A percentile compares a stretch with the other conserved stretches of the same genome.
phyloP scores from a whole-genome alignment of 2,113 vertebrate species.

The Hemiprocne comata region DNA sequence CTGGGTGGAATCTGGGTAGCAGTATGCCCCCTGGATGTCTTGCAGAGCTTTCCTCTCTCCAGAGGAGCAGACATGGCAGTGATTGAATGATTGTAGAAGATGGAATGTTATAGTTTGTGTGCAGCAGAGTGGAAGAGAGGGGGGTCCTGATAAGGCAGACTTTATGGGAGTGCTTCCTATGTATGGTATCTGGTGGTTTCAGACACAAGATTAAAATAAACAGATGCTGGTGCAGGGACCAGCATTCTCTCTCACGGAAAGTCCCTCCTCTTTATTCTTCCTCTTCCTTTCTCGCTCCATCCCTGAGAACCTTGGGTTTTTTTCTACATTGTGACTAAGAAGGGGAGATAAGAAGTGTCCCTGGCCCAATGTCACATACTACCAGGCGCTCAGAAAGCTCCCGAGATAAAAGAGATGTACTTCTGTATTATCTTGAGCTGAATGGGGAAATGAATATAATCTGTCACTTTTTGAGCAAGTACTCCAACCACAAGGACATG shows the following conservation, averaged over 20 bases:
- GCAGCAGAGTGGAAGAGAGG: not conserved
- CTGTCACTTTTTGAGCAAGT: slow-evolving; percentile 9
- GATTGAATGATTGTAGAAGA: not conserved
- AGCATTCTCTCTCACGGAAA: not conserved
- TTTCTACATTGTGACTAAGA: not conserved
- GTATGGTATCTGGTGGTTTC: not conserved
- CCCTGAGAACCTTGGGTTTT: not conserved
- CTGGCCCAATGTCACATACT: not conserved
- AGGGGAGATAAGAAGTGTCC: not conserved
- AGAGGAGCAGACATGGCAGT: not conserved
- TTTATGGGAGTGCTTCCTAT: not conserved
- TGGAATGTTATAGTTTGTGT: not conserved
- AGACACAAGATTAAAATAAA: not conserved
- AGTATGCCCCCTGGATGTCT: not conserved
- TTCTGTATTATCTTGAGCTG: not conserved
- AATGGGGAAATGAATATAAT: not conserved
- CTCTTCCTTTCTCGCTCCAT: not conserved
- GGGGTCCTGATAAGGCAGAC: not conserved
- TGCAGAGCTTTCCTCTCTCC: not conserved
- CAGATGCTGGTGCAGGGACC: not conserved
- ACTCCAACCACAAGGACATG: not conserved
- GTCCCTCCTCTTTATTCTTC: not conserved
- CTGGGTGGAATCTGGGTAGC: not conserved
- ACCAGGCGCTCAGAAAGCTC: not conserved
- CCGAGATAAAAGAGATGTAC: not conserved